A percentile compares a stretch with the other conserved stretches of the same genome.
Evolutionary conservation across 2,888 invertebrate genomes (phyloP).

Genomic region (Temnothorax rugatulus): DNA sequence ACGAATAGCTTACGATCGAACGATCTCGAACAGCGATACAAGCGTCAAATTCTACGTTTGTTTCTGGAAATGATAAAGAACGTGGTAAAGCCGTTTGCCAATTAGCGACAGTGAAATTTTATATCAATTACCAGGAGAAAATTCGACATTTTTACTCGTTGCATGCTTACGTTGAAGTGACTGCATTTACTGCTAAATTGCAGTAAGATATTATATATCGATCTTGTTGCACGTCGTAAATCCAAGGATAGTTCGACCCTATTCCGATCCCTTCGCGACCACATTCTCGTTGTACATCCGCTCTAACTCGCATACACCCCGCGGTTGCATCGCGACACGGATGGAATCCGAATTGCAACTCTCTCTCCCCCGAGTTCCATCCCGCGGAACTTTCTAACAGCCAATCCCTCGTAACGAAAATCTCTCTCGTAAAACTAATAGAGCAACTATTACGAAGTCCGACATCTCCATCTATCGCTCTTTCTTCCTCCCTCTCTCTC

Average conservation of each 20-base stretch:
- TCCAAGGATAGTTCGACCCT: conserved; percentile 26
- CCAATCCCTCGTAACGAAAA: conserved; percentile 66
- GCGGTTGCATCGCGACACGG: conserved; percentile 63
- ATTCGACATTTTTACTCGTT: not conserved
- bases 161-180: not conserved
- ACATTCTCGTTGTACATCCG: conserved; percentile 62
- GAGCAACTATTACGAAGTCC: conserved; percentile 60
- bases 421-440: conserved; percentile 67
- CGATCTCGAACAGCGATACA: not conserved
- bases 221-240: conserved; percentile 15
- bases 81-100: not conserved
- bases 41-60: not conserved
- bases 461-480: conserved; percentile 13
- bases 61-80: not conserved
- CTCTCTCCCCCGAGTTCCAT: conserved; percentile 53
- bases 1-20: not conserved
- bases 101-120: not conserved
- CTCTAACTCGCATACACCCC: conserved; percentile 52
- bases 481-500: not conserved
- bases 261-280: conserved; percentile 50
- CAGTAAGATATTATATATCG: not conserved
- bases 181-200: not conserved
- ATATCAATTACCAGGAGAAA: not conserved
- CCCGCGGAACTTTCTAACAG: conserved; percentile 73
- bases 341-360: conserved; percentile 76